A percentile compares a stretch with the other conserved stretches of the same genome.
Conservation (phyloP, 2,888 invertebrate genomes). For the Hetaerina titia region DNA sequence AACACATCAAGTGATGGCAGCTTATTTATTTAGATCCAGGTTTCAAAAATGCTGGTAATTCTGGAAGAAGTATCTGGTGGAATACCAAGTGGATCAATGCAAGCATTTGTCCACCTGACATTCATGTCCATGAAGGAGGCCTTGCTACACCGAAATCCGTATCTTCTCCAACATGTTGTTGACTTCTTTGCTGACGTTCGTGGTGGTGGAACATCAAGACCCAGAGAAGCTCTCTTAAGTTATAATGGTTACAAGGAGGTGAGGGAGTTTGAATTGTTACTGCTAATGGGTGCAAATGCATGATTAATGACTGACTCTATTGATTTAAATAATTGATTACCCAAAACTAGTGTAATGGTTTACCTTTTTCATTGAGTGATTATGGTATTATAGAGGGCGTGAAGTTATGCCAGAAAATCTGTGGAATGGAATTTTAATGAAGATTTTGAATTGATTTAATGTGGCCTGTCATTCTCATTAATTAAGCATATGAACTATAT, state of each 20-base stretch:
- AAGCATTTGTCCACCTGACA: slow-evolving; percentile 78
- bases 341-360: too few species aligned
- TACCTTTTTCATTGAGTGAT: too few species aligned
- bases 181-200: slow-evolving; percentile 80
- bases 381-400: too few species aligned
- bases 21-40: slow-evolving; percentile 70
- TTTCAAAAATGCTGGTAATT: slow-evolving; percentile 79
- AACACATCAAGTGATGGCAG: background rate
- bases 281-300: too few species aligned
- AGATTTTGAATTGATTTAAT: too few species aligned
- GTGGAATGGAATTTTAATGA: too few species aligned
- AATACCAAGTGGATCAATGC: slow-evolving; percentile 77
- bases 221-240: slow-evolving; percentile 73
- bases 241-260: slow-evolving; percentile 73
- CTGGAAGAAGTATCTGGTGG: slow-evolving; percentile 78
- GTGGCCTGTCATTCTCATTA: too few species aligned
- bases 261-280: background rate
- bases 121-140: slow-evolving; percentile 78
- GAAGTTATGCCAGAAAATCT: too few species aligned
- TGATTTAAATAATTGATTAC: too few species aligned
- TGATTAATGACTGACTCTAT: too few species aligned
- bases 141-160: slow-evolving; percentile 77
- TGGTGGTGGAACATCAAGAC: slow-evolving; percentile 74
- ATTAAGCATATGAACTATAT: too few species aligned
- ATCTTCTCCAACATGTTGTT: slow-evolving; percentile 78